Conservation (phyloP, 2,888 invertebrate species). For the Cylindroiulus punctatus region DNA sequence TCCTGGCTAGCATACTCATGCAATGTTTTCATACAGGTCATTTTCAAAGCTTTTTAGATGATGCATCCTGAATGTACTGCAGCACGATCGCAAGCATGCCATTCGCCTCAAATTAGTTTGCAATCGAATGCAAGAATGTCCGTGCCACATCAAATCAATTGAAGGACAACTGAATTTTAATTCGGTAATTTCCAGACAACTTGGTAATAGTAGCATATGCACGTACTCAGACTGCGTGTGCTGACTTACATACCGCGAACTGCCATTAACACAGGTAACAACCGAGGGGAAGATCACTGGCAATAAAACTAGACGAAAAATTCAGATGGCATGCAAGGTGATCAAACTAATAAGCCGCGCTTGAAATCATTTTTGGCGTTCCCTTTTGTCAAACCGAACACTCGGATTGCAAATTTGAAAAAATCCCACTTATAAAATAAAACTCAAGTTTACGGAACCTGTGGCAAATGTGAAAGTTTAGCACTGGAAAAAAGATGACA, state of each 20-base stretch:
- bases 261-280: background rate
- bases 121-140: too few relatives aligned
- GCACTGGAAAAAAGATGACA: slow-evolving; percentile 18
- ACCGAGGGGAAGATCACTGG: background rate
- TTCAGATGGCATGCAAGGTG: background rate
- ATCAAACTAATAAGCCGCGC: background rate
- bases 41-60: too few relatives aligned
- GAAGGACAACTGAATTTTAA: background rate
- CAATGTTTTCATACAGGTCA: too few relatives aligned
- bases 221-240: too few relatives aligned
- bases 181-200: background rate
- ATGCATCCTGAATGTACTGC: too few relatives aligned
- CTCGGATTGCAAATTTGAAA: background rate
- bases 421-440: background rate
- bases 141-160: background rate
- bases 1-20: too few relatives aligned
- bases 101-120: too few relatives aligned
- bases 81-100: too few relatives aligned
- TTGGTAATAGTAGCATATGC: slow-evolving; percentile 8
- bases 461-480: background rate
- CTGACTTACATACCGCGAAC: background rate
- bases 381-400: background rate
- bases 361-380: background rate
- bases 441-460: slow-evolving; percentile 5
- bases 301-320: background rate